Base-by-base conservation (phyloP, 2,888 invertebrate genomes). In the Dicroscelio sp. region DNA sequence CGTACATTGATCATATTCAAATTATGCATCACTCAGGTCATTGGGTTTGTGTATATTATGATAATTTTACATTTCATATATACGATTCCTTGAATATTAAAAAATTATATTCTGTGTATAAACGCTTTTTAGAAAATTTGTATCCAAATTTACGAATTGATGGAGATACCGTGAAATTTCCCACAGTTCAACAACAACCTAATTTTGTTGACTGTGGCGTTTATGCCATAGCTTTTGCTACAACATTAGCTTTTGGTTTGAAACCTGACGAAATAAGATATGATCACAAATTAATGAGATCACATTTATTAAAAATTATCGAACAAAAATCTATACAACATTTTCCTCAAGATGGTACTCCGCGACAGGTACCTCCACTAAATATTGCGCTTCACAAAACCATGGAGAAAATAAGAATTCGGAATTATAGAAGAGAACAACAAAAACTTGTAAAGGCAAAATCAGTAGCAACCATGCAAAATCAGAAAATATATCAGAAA, bases 31-130 rank as follows among this genome's bases (percentile, higher is more conserved):
- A 25, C 30, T 25, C 30, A 58, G 30, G 30, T 55, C 75, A 75
- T 75, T 75, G 75, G 75, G 55, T 75, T 23, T 75, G 52, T 33
- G 75, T 27, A 1, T 75, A 75, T 55, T 75, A 55, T 25, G 75
- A 75, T 55, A 75, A 31, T 6, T 12, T 10, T 33, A 52, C 5
- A 8, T 3, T 55, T n/a, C 58, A 55, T 25, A 33, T 55, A 12
- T 75, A 75, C 30, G 75, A 75, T 55, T 75, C 75, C 2, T 58
- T 75, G 30, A 75, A 75, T 33, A n/a, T 0, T n/a, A 31, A 75
- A 14, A 55, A 6, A 2, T 20, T 75, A n/a, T 2, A 55, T 17
- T 33, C 33, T 14, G 2, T 20, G 14, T 23, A 23, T 23, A 4
- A 43, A 38, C 3, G 10, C 3, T 75, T 55, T 58, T 52, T 75